Percentiles rank a stretch among this genome's conserved stretches.
Conservation (phyloP, 2,888 invertebrate genomes). For the Cerastoderma edule region DNA sequence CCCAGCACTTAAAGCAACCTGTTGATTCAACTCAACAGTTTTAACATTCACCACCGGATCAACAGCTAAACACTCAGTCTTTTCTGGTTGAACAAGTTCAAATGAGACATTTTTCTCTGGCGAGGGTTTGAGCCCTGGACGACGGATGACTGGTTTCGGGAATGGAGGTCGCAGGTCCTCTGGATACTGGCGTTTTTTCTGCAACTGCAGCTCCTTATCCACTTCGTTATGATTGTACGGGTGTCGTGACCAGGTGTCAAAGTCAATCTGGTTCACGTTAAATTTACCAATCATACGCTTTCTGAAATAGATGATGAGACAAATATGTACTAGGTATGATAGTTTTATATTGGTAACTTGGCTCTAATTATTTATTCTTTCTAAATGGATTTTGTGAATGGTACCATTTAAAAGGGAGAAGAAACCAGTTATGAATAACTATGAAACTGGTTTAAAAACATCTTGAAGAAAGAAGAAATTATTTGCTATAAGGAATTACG, state of each 20-base stretch:
- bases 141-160: constrained; percentile 46
- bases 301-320: too few species aligned
- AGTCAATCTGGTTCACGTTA: constrained; percentile 69
- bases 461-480: too few species aligned
- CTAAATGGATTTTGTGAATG: too few species aligned
- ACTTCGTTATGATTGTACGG: constrained; percentile 60
- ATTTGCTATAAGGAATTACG: too few species aligned
- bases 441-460: too few species aligned
- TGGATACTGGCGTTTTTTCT: constrained; percentile 72
- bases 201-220: constrained; percentile 73
- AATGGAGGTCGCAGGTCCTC: constrained; percentile 72
- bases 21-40: constrained; percentile 3
- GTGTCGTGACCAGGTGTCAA: constrained; percentile 67
- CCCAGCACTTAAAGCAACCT: constrained; percentile 5
- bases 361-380: too few species aligned
- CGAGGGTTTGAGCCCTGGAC: constrained; percentile 17
- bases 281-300: constrained; percentile 69
- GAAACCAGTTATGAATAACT: too few species aligned
- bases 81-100: constrained; percentile 5
- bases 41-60: too few species aligned
- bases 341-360: too few species aligned
- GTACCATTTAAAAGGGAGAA: too few species aligned
- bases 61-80: constrained; percentile 5
- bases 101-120: constrained; percentile 22
- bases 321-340: too few species aligned